Percentiles rank a stretch among this genome's conserved stretches.
phyloP scores from a whole-genome alignment of 2,797 vertebrate genomes.

The Enoplosus armatus region DNA sequence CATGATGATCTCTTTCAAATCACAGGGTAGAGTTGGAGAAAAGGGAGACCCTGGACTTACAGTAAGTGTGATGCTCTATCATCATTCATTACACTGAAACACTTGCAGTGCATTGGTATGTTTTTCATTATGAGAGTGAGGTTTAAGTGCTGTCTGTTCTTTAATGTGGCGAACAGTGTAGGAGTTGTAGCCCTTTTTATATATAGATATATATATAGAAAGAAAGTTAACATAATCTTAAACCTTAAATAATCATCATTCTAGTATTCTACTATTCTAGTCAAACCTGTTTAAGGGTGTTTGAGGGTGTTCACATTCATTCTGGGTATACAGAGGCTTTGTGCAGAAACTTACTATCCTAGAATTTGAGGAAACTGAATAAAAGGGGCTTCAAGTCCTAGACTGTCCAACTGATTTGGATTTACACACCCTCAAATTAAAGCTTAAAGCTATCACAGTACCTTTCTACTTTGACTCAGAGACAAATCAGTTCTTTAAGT shows the following conservation, averaged over 20 bases:
- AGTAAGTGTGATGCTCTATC: slow-evolving; percentile 84
- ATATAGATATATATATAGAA: no score
- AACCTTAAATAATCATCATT: neutral
- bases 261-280: neutral
- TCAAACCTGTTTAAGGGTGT: neutral
- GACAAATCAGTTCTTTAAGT: neutral
- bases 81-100: neutral
- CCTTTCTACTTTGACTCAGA: no score
- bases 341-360: neutral
- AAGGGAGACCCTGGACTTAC: slow-evolving; percentile 90
- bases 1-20: slow-evolving; percentile 36
- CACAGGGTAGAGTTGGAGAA: slow-evolving; percentile 85
- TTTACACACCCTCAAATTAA: neutral
- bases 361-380: neutral
- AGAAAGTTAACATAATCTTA: no score
- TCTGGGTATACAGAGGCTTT: neutral
- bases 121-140: neutral
- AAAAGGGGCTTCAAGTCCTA: neutral
- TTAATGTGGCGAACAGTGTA: no score
- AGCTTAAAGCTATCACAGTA: neutral
- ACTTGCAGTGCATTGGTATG: neutral
- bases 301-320: no score
- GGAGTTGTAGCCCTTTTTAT: neutral
- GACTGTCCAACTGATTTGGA: neutral
- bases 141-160: no score